phyloP scores from a whole-genome alignment of 2,113 vertebrate genomes.

The Balaeniceps rex region DNA sequence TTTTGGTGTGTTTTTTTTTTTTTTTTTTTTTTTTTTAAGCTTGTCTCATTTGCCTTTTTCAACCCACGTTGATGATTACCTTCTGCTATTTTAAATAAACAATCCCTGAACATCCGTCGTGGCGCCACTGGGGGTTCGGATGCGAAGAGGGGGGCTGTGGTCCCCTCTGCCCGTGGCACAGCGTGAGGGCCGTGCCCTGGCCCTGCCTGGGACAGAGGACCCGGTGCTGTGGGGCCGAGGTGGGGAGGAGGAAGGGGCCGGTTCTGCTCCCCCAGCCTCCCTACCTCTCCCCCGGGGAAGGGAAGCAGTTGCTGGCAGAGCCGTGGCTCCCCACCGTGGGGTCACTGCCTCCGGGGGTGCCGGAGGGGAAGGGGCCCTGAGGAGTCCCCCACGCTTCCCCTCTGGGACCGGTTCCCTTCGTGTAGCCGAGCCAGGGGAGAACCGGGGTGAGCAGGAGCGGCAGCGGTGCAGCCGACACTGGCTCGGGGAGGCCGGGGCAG shows the following conservation, averaged over 20 bases:
- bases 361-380: background rate
- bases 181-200: rapidly evolving
- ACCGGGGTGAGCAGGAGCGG: background rate
- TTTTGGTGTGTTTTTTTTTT: background rate
- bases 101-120: background rate
- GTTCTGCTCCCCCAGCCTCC: background rate
- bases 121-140: background rate
- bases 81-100: conserved; percentile 51
- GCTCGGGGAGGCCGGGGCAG: background rate
- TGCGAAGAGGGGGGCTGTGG: rapidly evolving
- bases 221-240: background rate
- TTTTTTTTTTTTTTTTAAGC: background rate
- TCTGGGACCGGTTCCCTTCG: rapidly evolving
- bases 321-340: background rate
- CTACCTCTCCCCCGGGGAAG: background rate
- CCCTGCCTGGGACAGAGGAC: background rate
- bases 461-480: rapidly evolving
- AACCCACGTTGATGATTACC: background rate
- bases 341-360: background rate
- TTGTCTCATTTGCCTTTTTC: background rate
- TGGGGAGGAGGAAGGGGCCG: background rate
- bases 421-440: rapidly evolving
- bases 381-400: rapidly evolving
- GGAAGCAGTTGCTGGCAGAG: background rate
- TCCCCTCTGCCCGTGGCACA: background rate